Evolutionary conservation across 2,113 vertebrate species (phyloP).

Genomic region (Uropsilus gracilis): DNA sequence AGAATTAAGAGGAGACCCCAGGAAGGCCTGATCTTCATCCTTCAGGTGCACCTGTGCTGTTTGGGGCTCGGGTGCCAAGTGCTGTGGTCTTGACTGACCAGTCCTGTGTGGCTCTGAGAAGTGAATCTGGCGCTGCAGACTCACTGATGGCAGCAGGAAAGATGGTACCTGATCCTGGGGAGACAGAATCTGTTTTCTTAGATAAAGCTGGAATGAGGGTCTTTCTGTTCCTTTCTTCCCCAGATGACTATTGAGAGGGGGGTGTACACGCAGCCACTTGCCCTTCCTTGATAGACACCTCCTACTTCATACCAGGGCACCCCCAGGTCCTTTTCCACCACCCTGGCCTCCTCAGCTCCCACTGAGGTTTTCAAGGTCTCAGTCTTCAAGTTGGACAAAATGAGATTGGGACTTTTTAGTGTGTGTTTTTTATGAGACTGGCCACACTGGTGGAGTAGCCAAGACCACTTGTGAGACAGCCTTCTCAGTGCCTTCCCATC

Average conservation of each 20-base stretch:
- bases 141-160: neutral
- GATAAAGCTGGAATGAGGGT: neutral
- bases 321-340: neutral
- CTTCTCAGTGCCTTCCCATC: neutral
- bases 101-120: neutral
- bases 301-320: neutral
- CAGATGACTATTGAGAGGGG: neutral
- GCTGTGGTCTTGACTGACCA: no score
- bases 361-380: neutral
- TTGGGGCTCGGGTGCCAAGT: no score
- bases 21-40: neutral
- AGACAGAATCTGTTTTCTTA: neutral
- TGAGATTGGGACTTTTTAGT: neutral
- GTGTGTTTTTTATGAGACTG: neutral
- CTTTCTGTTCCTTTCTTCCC: neutral
- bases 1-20: neutral
- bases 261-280: neutral
- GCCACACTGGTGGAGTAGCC: neutral
- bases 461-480: no score
- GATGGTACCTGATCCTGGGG: neutral
- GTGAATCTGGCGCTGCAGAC: neutral
- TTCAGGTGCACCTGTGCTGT: neutral
- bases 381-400: neutral
- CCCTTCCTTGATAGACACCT: neutral
- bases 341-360: neutral